Evolutionary conservation across 2,113 vertebrate species (phyloP).

Genomic region (Pachypanchax playfairii): DNA sequence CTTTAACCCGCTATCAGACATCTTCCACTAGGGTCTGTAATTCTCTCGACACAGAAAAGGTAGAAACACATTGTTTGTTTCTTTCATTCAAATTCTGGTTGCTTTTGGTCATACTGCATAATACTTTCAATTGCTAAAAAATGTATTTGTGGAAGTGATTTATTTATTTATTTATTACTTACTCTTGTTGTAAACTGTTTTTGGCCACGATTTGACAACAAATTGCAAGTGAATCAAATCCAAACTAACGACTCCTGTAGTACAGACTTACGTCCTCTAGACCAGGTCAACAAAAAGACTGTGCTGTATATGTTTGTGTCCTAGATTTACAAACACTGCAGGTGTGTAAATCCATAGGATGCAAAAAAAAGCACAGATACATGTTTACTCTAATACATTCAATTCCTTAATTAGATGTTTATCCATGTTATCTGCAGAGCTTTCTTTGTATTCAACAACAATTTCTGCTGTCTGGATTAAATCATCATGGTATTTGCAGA

Average conservation of each 20-base stretch:
- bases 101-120: too few species aligned
- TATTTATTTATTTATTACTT: too few species aligned
- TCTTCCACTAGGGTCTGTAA: not conserved
- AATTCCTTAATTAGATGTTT: constrained; percentile 8
- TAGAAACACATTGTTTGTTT: not conserved
- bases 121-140: too few species aligned
- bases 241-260: not conserved
- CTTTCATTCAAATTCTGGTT: too few species aligned
- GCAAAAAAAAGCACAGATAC: constrained; percentile 13
- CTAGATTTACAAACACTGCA: not conserved
- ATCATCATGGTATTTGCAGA: constrained; percentile 38
- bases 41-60: constrained; percentile 21
- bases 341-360: constrained; percentile 11
- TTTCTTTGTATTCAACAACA: constrained; percentile 21
- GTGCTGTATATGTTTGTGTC: not conserved
- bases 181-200: not conserved
- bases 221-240: not conserved
- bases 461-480: constrained; percentile 26
- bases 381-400: constrained; percentile 3
- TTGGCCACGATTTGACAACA: not conserved
- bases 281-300: not conserved
- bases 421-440: constrained; percentile 12
- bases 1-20: constrained; percentile 38
- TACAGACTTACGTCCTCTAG: not conserved
- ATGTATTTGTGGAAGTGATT: too few species aligned